Conservation (phyloP, 2,888 invertebrate genomes). For the Leistus spinibarbis region DNA sequence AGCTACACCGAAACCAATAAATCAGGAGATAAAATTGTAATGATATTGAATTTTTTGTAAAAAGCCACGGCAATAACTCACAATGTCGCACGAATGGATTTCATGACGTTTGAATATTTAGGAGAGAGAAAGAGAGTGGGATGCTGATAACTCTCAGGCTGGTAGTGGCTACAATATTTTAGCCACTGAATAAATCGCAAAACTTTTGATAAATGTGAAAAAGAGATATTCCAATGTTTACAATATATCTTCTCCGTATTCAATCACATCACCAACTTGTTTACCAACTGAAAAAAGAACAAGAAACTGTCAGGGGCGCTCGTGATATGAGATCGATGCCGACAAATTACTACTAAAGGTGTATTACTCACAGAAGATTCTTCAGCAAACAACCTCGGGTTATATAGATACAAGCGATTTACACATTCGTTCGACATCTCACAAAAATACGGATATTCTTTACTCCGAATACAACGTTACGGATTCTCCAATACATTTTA, state of each 20-base stretch:
- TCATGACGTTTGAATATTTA: slow-evolving; percentile 39
- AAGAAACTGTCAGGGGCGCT: neutral
- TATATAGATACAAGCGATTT: neutral
- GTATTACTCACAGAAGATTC: neutral
- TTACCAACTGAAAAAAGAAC: slow-evolving; percentile 16
- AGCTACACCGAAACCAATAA: slow-evolving; percentile 33
- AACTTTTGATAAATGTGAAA: slow-evolving; percentile 40
- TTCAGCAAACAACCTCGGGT: neutral
- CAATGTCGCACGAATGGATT: slow-evolving; percentile 35
- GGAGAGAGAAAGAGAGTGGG: slow-evolving; percentile 2
- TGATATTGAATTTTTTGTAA: slow-evolving; percentile 37
- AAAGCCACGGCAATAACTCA: slow-evolving; percentile 33
- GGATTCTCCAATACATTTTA: too few species aligned
- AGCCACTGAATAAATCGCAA: slow-evolving; percentile 38
- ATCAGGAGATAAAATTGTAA: slow-evolving; percentile 39
- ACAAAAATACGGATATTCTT: neutral
- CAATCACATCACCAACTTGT: slow-evolving; percentile 34
- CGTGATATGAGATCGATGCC: neutral
- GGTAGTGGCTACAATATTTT: slow-evolving; percentile 29
- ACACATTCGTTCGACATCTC: neutral
- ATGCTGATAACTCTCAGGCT: slow-evolving; percentile 20
- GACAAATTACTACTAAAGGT: slow-evolving; percentile 1
- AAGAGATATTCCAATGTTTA: slow-evolving; percentile 35
- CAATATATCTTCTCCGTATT: slow-evolving; percentile 29
- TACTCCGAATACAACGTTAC: too few species aligned